A percentile compares a stretch with the other conserved stretches of the same genome.
Conservation (phyloP, 2,113 vertebrate genomes). For the Rhinogobius similis region DNA sequence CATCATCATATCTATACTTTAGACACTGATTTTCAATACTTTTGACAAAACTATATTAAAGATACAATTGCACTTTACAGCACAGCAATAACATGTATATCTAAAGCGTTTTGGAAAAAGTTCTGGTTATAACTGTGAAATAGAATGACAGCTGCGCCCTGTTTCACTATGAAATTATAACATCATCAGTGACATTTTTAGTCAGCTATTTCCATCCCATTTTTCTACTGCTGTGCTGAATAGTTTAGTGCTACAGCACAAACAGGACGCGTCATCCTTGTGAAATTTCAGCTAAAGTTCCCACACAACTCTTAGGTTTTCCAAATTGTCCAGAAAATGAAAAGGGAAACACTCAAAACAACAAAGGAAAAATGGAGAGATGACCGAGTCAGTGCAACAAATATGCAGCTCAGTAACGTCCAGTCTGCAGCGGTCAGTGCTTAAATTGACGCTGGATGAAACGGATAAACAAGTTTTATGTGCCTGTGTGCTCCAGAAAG, state of each 20-base stretch:
- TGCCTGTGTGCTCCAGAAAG: neutral
- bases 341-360: neutral
- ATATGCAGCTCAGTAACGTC: neutral
- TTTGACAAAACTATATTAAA: too few species aligned
- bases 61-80: neutral
- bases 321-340: neutral
- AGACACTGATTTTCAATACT: too few species aligned
- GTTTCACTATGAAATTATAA: neutral
- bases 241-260: neutral
- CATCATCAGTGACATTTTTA: neutral
- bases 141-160: neutral
- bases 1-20: too few species aligned
- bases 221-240: neutral
- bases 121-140: neutral
- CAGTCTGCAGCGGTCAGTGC: neutral
- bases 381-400: neutral
- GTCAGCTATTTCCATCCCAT: neutral
- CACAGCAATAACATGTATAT: too few species aligned
- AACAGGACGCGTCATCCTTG: neutral
- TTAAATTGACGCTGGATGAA: neutral
- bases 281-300: neutral
- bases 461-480: conserved; percentile 4
- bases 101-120: too few species aligned
- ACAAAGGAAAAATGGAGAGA: neutral
- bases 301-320: neutral